These are phyloP conservation scores for Gryon sp. DNA, from an alignment of 1,140 invertebrate species.

Conservation along the genomic window DNA sequence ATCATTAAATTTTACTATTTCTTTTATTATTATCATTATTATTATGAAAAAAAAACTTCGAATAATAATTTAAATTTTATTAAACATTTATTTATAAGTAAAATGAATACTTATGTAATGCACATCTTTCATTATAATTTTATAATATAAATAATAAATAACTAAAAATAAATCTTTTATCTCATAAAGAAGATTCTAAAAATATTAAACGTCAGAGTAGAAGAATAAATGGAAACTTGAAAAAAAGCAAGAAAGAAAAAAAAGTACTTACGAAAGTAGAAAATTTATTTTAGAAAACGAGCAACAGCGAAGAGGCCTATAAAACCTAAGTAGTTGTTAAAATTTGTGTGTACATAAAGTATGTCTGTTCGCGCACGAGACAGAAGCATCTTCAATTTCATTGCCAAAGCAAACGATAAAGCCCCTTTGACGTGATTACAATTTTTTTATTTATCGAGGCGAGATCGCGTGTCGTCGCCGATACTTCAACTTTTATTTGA, in stretches of 20 bases:
- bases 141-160: too few relatives aligned
- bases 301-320: conserved; percentile 37
- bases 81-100: too few relatives aligned
- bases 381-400: conserved; percentile 54
- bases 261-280: background rate
- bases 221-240: background rate
- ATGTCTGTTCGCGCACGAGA: conserved; percentile 10
- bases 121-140: too few relatives aligned
- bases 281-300: conserved; percentile 38
- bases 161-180: too few relatives aligned
- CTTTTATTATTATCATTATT: too few relatives aligned
- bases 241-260: background rate
- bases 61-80: too few relatives aligned
- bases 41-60: too few relatives aligned
- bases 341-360: conserved; percentile 52
- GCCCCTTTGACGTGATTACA: background rate
- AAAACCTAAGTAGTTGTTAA: conserved; percentile 58
- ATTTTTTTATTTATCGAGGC: conserved; percentile 40
- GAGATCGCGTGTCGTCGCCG: conserved; percentile 30
- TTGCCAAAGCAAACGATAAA: conserved; percentile 39
- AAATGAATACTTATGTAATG: too few relatives aligned
- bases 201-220: background rate
- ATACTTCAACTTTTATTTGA: conserved; percentile 54
- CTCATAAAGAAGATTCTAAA: too few relatives aligned
- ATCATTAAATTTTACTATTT: too few relatives aligned